Evolutionary conservation across 2,888 invertebrate species (phyloP).

Genomic region (Netelia melanura): DNA sequence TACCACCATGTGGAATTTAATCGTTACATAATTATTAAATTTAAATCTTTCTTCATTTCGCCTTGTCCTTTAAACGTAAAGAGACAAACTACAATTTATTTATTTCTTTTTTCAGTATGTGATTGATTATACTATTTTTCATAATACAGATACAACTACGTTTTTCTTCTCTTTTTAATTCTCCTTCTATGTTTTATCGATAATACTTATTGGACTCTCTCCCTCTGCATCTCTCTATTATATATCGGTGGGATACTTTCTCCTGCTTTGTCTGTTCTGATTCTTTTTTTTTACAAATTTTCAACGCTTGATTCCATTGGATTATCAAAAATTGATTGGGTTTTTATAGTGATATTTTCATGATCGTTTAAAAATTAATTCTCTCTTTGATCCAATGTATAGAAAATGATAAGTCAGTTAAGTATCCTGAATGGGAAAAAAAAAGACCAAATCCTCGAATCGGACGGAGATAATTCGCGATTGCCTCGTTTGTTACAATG

Average conservation of each 20-base stretch:
- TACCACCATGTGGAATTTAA: slow-evolving; percentile 53
- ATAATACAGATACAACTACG: slow-evolving; percentile 34
- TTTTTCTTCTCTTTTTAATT: slow-evolving; percentile 8
- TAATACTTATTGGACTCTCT: slow-evolving; percentile 64
- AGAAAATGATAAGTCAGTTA: slow-evolving; percentile 3
- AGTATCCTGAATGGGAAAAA: slow-evolving; percentile 34
- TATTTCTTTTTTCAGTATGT: slow-evolving; percentile 43
- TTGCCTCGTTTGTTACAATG: slow-evolving; percentile 29
- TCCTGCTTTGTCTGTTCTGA: slow-evolving; percentile 14
- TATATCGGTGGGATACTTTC: slow-evolving; percentile 61
- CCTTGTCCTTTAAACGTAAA: slow-evolving; percentile 45
- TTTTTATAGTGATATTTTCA: neutral
- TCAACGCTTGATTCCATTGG: slow-evolving; percentile 5
- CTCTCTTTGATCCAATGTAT: slow-evolving; percentile 8
- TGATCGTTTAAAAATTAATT: neutral
- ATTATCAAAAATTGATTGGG: slow-evolving; percentile 9
- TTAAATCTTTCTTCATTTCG: slow-evolving; percentile 13
- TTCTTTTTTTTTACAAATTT: slow-evolving; percentile 8
- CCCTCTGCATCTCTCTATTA: neutral
- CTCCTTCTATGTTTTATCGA: slow-evolving; percentile 47
- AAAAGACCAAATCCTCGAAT: slow-evolving; percentile 41
- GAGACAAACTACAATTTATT: slow-evolving; percentile 44
- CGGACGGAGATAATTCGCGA: slow-evolving; percentile 61
- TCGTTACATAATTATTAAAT: slow-evolving; percentile 57
- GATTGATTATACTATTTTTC: slow-evolving; percentile 57